Evolutionary conservation across 2,113 vertebrate species (phyloP).

Genomic region (Hyperoodon ampullatus): DNA sequence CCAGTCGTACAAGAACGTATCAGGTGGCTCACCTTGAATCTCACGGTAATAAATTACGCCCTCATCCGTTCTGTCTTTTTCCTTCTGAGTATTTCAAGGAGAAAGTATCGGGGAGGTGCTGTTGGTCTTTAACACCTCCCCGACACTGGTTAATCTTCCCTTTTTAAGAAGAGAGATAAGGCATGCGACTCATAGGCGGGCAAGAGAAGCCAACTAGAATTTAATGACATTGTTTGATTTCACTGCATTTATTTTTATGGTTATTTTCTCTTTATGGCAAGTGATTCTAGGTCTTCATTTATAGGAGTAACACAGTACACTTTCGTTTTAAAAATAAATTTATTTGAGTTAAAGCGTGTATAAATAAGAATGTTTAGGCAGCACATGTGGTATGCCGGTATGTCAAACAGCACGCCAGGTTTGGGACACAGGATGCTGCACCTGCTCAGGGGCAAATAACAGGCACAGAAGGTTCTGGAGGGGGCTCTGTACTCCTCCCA

Average conservation of each 20-base stretch:
- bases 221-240: slow-evolving; percentile 74
- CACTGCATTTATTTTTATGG: slow-evolving; percentile 71
- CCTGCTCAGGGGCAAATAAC: neutral
- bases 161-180: neutral
- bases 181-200: neutral
- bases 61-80: neutral
- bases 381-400: neutral
- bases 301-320: slow-evolving; percentile 52
- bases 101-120: neutral
- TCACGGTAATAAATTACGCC: neutral
- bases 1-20: neutral
- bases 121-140: neutral
- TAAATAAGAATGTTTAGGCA: slow-evolving; percentile 33
- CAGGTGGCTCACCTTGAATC: slow-evolving; percentile 21
- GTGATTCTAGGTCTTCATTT: slow-evolving; percentile 72
- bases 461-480: neutral
- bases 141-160: neutral
- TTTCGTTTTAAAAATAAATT: slow-evolving; percentile 73
- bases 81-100: slow-evolving; percentile 36
- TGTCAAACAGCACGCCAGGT: neutral
- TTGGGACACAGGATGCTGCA: neutral
- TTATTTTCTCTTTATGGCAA: slow-evolving; percentile 77
- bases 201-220: slow-evolving; percentile 46
- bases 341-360: slow-evolving; percentile 58
- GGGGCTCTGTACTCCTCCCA: neutral